phyloP scores from a whole-genome alignment of 92 coral and sea anemone species.

The Umimayanthus chanpuru region DNA sequence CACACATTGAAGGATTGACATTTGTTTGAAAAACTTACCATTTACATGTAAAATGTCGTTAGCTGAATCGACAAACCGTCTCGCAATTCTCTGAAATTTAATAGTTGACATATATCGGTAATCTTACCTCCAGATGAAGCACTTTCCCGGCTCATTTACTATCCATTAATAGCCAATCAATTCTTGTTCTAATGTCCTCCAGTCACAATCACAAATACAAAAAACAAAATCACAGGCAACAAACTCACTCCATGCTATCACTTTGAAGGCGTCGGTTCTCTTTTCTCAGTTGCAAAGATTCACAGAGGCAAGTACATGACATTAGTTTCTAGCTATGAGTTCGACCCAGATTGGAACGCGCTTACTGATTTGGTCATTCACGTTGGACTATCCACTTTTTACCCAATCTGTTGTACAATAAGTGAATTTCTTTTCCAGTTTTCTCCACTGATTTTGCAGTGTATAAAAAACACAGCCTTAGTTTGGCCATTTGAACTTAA shows the following conservation, averaged over 20 bases:
- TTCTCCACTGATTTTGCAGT: background rate
- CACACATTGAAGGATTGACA: background rate
- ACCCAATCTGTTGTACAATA: background rate
- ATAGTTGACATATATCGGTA: background rate
- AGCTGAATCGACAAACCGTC: background rate
- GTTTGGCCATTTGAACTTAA: background rate
- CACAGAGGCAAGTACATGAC: background rate
- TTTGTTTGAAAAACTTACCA: constrained; percentile 13
- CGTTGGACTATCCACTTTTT: background rate
- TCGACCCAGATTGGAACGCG: background rate
- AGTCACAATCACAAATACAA: background rate
- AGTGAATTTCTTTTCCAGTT: background rate
- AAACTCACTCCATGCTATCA: background rate
- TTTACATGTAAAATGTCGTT: background rate
- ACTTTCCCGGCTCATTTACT: background rate
- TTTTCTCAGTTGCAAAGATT: background rate
- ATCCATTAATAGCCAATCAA: background rate
- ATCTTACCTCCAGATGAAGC: background rate
- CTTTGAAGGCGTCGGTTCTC: background rate
- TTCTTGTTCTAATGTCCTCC: background rate
- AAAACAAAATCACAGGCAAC: background rate
- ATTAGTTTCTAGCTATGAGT: too few relatives aligned
- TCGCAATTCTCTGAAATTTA: background rate
- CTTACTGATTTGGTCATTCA: background rate
- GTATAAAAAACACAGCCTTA: too few relatives aligned